Base-by-base conservation (phyloP, 2,797 vertebrate species). In the Cyclura pinguis region DNA sequence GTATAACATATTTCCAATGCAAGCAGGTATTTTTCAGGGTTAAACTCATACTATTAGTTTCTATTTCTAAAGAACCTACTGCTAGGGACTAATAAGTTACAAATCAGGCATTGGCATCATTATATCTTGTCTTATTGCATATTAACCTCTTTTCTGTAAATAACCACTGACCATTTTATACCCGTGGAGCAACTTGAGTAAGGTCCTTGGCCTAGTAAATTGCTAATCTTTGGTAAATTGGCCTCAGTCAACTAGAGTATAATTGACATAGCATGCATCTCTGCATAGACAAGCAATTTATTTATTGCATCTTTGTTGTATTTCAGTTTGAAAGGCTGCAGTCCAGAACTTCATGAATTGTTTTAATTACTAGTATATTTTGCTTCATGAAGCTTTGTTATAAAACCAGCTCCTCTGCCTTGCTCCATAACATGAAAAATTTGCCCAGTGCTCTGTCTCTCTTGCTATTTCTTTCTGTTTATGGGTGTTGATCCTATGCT, bases 261-360 rank as follows among this genome's bases (percentile, higher is more conserved):
- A 95, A 91, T 64, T 87, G 90, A 94, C 91, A 50, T 84, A 90
- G 52, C 0, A 12, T 88, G 32, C 50, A 89, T 91, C 32, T 93
- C 69, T 84, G 69, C 77, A 55, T 90, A 95, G 62, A 57, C 87
- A 93, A 93, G 73, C 29, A 91, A 12, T 86, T 87, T 85, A 89
- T 32, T 55, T 91, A 95, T 64, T 86, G 27, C 0, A 85, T 94
- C 81, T 74, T 93, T 95, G 57, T 92, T 88, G 87, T 8, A 82
- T 57, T 42, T 76, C 89, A 81, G 29, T 88, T 95, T 57, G 91
- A 96, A 95, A 92, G 50, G 2, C 87, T 93, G 86, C 86, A 50
- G 0, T 24, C 87, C 20, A 67, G 20, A 73, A 84, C 80, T 86
- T 88, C 42, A 83, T 86, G 81, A 81, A 89, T 92, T 77, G 42